Conservation (phyloP, 2,113 vertebrate genomes). For the Corythornis madagascariensis region DNA sequence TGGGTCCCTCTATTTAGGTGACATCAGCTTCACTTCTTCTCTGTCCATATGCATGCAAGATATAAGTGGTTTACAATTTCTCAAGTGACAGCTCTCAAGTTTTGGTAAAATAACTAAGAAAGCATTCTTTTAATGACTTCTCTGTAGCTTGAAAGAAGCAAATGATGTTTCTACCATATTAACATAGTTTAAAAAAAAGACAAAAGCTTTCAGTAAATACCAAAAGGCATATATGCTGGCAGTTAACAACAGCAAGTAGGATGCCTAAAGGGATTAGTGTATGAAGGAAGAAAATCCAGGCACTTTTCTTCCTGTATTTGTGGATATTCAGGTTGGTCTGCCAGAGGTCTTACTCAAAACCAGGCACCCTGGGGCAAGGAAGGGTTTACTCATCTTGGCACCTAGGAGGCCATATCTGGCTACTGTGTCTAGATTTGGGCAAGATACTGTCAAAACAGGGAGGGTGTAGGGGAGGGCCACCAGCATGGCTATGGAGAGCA, state of each 20-base stretch:
- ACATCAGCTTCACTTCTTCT: not conserved
- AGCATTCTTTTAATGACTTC: not conserved
- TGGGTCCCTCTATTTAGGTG: not conserved
- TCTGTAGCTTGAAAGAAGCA: not conserved
- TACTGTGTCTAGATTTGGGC: not conserved
- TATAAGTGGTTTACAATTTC: not conserved
- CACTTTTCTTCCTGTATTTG: rapidly evolving
- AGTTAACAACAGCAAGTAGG: not conserved
- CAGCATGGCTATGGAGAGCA: not conserved
- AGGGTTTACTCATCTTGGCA: not conserved
- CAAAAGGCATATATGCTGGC: not conserved
- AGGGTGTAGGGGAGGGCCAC: not conserved
- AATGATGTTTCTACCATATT: not conserved
- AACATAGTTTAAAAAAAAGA: not conserved
- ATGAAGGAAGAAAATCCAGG: not conserved
- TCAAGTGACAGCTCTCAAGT: not conserved
- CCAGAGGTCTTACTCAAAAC: not conserved
- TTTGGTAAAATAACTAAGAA: not conserved
- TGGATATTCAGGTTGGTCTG: not conserved
- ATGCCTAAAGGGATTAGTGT: not conserved
- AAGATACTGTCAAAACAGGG: not conserved
- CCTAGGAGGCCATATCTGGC: not conserved
- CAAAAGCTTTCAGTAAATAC: not conserved
- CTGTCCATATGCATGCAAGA: not conserved
- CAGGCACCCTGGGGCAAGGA: not conserved